Conservation (phyloP, 2,113 vertebrate genomes). For the cattle (Bos taurus) region DNA sequence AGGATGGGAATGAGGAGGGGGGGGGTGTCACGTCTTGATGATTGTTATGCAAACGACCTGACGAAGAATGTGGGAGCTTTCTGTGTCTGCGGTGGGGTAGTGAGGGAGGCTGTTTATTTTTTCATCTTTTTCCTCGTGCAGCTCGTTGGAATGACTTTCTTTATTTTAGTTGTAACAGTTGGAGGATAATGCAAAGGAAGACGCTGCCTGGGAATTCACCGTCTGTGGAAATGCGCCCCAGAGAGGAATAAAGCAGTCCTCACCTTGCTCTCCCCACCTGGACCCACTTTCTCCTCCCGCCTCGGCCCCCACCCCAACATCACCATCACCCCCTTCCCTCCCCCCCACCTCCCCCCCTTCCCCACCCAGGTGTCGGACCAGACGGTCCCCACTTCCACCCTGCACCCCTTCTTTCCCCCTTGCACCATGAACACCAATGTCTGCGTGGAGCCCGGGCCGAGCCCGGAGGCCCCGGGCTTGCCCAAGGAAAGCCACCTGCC, state of each 20-base stretch:
- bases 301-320: constrained; percentile 42
- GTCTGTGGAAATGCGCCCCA: constrained; percentile 76
- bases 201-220: constrained; percentile 71
- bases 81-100: constrained; percentile 1
- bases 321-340: constrained; percentile 53
- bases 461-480: constrained; percentile 89
- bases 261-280: constrained; percentile 75
- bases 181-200: constrained; percentile 78
- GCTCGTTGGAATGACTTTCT: constrained; percentile 80
- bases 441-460: constrained; percentile 92
- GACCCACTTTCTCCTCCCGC: constrained; percentile 45
- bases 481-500: constrained; percentile 94
- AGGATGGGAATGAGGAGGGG: background rate
- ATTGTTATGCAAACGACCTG: constrained; percentile 75
- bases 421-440: constrained; percentile 94
- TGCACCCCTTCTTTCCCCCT: constrained; percentile 81
- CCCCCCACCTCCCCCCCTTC: constrained; percentile 46
- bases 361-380: constrained; percentile 62
- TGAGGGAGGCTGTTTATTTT: constrained; percentile 49
- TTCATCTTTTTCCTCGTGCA: constrained; percentile 46
- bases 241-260: constrained; percentile 75
- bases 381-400: constrained; percentile 71
- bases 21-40: constrained; percentile 54
- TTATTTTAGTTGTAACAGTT: constrained; percentile 81
- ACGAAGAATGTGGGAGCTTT: constrained; percentile 31